Evolutionary conservation across 2,888 invertebrate species (phyloP), one percentile per base, ranked within the genome.

Genomic region (Pterostichus madidus): DNA sequence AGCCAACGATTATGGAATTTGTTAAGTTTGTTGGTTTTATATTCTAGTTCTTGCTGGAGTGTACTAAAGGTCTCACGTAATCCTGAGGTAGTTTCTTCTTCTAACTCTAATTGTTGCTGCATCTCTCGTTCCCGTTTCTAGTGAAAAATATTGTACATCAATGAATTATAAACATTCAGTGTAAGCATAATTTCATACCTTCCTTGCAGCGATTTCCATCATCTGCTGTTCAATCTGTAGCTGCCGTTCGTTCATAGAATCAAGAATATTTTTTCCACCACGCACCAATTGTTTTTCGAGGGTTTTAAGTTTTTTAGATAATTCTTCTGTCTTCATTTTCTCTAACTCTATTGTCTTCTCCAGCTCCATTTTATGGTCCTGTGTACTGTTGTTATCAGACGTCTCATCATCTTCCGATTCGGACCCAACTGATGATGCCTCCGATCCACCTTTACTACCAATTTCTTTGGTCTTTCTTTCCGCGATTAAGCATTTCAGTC

Each of bases 41-140:
- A 94, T 88, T 99, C 99, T 1, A 99, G 98, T 90, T 99, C 99
- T 89, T 98, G 98, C 88, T 98, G 98, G 82, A 99, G 91, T 76
- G 95, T 96, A 7, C 96, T 94, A 88, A 97, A 99, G 0, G 98
- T 98, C 87, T 96, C 97, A 83, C 96, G 95, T 80, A 99, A 94
- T 87, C 97, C 98, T 73, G 96, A 92, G 11, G 98, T 96, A 13
- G 96, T 96, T 89, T 99, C 97, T 89, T 99, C 99, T 89, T 99
- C 97, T 86, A 96, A 92, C 87, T 99, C 98, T 78, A 99, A 92
- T 88, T 95, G 94, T 90, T 98, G 98, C 88, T 97, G 95, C 94
- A 99, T 98, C 91, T 99, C 98, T 80, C 98, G 91, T 88, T 96
- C 95, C 71, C 91, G 89, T 91, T 91, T 93, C 89, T 89, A 85